These are phyloP conservation scores for Seriola quinqueradiata DNA, from an alignment of 2,113 vertebrate genomes.

Conservation along the genomic window DNA sequence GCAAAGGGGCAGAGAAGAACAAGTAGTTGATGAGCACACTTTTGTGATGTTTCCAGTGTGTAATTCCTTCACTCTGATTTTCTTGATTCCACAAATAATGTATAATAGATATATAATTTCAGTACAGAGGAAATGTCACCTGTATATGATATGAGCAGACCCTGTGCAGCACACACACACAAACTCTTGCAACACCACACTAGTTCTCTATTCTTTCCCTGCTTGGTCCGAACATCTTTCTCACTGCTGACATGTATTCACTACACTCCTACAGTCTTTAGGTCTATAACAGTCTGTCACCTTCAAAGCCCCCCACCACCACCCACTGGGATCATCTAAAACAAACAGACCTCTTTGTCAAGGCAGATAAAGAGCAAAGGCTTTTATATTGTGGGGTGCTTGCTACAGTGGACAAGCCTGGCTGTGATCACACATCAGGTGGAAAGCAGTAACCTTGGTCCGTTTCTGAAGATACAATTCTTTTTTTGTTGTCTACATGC, in stretches of 20 bases:
- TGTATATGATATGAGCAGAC: slow-evolving; percentile 5
- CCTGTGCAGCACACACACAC: slow-evolving; percentile 4
- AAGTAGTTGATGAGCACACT: slow-evolving; percentile 6
- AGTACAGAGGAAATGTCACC: slow-evolving; percentile 30
- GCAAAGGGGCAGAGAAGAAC: not conserved
- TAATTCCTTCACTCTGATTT: slow-evolving; percentile 28
- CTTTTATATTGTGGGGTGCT: slow-evolving; percentile 11
- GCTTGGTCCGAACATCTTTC: slow-evolving; percentile 39
- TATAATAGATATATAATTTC: slow-evolving; percentile 12
- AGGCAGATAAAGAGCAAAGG: slow-evolving; percentile 43
- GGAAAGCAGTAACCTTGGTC: slow-evolving; percentile 35
- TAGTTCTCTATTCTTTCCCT: not conserved
- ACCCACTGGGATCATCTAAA: slow-evolving; percentile 51
- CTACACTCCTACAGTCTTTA: slow-evolving; percentile 32
- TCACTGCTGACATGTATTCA: slow-evolving; percentile 28
- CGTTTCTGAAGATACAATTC: slow-evolving; percentile 55
- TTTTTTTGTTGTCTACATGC: slow-evolving; percentile 54
- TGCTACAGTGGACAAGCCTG: slow-evolving; percentile 19
- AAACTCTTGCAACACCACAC: slow-evolving; percentile 10
- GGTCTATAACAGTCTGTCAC: slow-evolving; percentile 27
- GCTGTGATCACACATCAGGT: slow-evolving; percentile 52
- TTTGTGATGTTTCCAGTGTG: slow-evolving; percentile 5
- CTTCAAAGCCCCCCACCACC: slow-evolving; percentile 45
- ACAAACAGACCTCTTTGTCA: slow-evolving; percentile 57
- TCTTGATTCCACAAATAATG: slow-evolving; percentile 11